These are phyloP conservation scores for Melinopterus prodromus DNA, from an alignment of 2,888 invertebrate species.

Conservation along the genomic window DNA sequence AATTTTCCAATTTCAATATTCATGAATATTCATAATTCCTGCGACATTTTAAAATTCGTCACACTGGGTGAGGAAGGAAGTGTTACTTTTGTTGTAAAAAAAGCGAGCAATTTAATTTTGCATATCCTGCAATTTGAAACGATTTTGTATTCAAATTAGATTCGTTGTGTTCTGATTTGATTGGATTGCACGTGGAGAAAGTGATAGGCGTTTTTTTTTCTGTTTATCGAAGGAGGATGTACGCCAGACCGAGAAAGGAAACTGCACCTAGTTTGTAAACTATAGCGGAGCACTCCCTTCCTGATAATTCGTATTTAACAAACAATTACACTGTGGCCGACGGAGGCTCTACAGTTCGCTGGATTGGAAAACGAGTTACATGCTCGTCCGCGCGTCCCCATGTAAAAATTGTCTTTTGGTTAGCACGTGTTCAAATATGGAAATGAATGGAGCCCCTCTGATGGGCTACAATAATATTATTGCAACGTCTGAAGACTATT, in stretches of 20 bases:
- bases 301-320: slow-evolving; percentile 32
- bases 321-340: slow-evolving; percentile 31
- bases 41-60: background rate
- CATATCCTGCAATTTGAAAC: background rate
- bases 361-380: slow-evolving; percentile 31
- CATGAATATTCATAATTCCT: background rate
- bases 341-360: slow-evolving; percentile 37
- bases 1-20: background rate
- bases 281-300: slow-evolving; percentile 32
- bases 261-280: slow-evolving; percentile 34
- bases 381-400: slow-evolving; percentile 15
- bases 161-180: background rate
- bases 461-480: slow-evolving; percentile 8
- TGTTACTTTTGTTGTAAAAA: background rate
- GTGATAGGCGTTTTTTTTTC: background rate
- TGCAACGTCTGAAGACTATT: background rate
- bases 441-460: background rate
- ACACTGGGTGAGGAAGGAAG: background rate
- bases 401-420: slow-evolving; percentile 21
- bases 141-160: background rate
- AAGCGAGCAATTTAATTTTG: background rate
- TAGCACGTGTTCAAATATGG: slow-evolving; percentile 21
- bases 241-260: slow-evolving; percentile 29
- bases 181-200: background rate
- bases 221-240: slow-evolving; percentile 7